A percentile compares a stretch with the other conserved stretches of the same genome.
Evolutionary conservation across 30 jellyfish, hydroid and myxozoan species (phyloP).

Genomic region (Hydra vulgaris): DNA sequence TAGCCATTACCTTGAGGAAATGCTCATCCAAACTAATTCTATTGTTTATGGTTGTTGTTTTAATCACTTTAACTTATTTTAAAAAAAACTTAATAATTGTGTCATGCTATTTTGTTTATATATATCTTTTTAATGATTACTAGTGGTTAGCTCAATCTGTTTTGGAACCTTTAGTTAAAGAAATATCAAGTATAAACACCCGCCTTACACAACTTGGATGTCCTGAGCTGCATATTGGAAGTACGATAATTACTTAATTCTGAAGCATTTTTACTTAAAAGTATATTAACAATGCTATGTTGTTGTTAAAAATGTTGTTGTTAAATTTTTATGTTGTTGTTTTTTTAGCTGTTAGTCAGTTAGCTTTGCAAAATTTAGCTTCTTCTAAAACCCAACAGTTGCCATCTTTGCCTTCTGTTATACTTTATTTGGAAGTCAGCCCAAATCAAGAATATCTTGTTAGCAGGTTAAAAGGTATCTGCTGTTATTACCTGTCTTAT

Average conservation of each 20-base stretch:
- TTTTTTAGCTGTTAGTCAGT: slow-evolving; percentile 19
- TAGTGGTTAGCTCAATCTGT: slow-evolving; percentile 98
- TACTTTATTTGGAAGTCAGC: slow-evolving; percentile 73
- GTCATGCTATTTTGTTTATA: too few relatives aligned
- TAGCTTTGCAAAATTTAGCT: slow-evolving; percentile 46
- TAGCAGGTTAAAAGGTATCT: slow-evolving; percentile 58
- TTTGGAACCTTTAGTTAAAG: slow-evolving; percentile 65
- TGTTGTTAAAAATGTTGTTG: too few relatives aligned
- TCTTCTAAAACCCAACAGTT: slow-evolving; percentile 53
- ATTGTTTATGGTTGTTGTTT: too few relatives aligned
- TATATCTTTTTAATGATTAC: too few relatives aligned
- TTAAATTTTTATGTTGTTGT: neutral
- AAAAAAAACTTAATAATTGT: too few relatives aligned
- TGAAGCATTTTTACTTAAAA: neutral
- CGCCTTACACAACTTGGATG: slow-evolving; percentile 54
- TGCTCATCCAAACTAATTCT: too few relatives aligned
- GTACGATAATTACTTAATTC: slow-evolving; percentile 32
- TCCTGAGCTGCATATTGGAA: slow-evolving; percentile 73
- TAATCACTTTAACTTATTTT: too few relatives aligned
- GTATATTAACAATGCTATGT: neutral
- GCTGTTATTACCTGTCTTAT: neutral
- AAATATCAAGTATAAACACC: slow-evolving; percentile 44
- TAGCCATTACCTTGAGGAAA: too few relatives aligned
- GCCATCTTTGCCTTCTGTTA: slow-evolving; percentile 75
- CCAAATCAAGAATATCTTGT: slow-evolving; percentile 82